These are phyloP conservation scores for Melanotaenia duboulayi DNA, from an alignment of 2,113 vertebrate genomes.

Conservation along the genomic window DNA sequence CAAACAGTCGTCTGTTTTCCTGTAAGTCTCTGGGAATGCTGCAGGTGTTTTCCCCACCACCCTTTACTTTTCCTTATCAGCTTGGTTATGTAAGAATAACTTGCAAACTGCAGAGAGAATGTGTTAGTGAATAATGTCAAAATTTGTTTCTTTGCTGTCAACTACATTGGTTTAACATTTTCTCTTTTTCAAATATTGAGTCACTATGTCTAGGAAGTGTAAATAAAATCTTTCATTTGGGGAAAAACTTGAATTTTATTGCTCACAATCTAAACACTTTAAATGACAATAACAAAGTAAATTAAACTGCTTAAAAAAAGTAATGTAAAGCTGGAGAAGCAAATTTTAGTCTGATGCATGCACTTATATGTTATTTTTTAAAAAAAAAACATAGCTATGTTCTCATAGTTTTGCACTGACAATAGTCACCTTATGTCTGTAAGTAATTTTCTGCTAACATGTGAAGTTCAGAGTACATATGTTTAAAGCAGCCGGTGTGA, in stretches of 20 bases:
- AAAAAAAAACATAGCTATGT: no score
- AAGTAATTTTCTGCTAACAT: conserved; percentile 9
- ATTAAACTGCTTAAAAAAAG: no score
- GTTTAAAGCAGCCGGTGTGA: conserved; percentile 20
- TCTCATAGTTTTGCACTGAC: conserved; percentile 11
- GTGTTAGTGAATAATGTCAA: background rate
- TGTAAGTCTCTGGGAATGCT: conserved; percentile 38
- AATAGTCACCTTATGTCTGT: conserved; percentile 6
- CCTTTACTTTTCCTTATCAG: conserved; percentile 64
- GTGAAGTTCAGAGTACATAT: background rate
- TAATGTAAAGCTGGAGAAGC: background rate
- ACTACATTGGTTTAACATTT: no score
- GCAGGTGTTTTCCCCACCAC: conserved; percentile 55
- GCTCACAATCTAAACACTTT: no score
- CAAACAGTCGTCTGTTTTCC: background rate
- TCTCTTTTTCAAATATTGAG: no score
- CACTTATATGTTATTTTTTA: no score
- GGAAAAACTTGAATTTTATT: no score
- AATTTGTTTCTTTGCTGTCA: background rate
- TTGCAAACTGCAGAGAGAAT: background rate
- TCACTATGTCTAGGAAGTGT: no score
- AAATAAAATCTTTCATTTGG: no score
- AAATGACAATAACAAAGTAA: no score
- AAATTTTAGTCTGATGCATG: background rate
- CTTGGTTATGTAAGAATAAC: conserved; percentile 32